Evolutionary conservation across 2,113 vertebrate species (phyloP).

Genomic region (Lethenteron reissneri): DNA sequence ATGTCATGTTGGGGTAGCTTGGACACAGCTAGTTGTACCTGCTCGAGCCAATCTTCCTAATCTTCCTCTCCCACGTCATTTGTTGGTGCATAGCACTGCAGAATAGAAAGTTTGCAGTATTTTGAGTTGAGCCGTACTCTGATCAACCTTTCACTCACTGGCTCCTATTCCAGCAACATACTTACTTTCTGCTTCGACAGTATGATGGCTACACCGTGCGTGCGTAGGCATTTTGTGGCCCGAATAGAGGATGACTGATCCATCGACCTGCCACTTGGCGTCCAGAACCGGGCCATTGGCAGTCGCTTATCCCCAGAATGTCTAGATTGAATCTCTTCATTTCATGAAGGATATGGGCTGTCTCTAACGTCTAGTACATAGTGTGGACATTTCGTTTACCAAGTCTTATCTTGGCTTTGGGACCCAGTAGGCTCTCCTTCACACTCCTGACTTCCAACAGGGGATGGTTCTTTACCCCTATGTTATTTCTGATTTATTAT

Average conservation of each 20-base stretch:
- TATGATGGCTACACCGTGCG: neutral
- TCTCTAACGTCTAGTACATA: neutral
- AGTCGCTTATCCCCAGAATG: neutral
- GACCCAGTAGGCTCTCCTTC: neutral
- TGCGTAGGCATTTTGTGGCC: neutral
- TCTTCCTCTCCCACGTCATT: neutral
- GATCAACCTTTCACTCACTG: neutral
- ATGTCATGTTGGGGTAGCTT: neutral
- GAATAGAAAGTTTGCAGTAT: neutral
- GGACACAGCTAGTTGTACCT: neutral
- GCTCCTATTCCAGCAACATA: neutral
- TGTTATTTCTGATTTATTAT: no score
- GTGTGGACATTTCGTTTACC: neutral
- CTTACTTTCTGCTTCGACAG: neutral
- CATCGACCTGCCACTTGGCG: neutral
- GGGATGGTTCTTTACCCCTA: neutral
- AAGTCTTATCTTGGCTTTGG: neutral
- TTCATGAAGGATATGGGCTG: neutral
- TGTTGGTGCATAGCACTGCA: neutral
- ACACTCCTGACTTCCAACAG: neutral
- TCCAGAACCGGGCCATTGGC: neutral
- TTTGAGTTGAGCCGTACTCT: slow-evolving; percentile 1
- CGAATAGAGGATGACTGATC: neutral
- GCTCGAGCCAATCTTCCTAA: neutral
- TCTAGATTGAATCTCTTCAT: slow-evolving; percentile 1